Conservation (phyloP, 2,888 invertebrate genomes). For the Scaptomyza tumidula region DNA sequence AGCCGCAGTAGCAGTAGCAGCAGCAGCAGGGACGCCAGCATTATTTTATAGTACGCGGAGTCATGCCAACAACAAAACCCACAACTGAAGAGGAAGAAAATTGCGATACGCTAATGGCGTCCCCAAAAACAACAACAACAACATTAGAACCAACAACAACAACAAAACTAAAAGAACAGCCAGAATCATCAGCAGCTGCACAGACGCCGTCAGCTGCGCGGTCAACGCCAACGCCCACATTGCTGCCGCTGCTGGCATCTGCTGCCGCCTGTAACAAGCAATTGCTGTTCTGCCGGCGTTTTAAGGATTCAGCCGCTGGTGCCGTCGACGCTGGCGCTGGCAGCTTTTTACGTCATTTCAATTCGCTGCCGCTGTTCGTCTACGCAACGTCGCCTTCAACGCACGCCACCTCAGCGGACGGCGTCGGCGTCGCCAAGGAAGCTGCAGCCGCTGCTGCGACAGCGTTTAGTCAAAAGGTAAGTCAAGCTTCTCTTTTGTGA, state of each 20-base stretch:
- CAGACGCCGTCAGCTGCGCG: constrained; percentile 27
- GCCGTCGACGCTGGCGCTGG: constrained; percentile 46
- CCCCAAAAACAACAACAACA: constrained; percentile 42
- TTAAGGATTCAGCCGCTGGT: constrained; percentile 69
- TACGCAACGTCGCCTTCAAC: constrained; percentile 82
- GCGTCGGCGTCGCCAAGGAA: constrained; percentile 80
- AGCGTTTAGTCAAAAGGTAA: constrained; percentile 67
- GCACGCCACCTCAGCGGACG: constrained; percentile 81
- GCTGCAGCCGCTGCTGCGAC: constrained; percentile 68
- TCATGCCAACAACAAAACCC: constrained; percentile 64
- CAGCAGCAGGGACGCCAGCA: constrained; percentile 34
- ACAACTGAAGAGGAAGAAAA: constrained; percentile 49
- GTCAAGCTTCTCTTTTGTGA: constrained; percentile 24
- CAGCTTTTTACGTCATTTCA: constrained; percentile 78
- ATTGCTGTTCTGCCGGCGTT: constrained; percentile 80
- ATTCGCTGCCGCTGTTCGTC: constrained; percentile 80
- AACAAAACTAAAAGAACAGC: constrained; percentile 23
- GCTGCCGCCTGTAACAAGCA: constrained; percentile 72
- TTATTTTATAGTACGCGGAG: constrained; percentile 69
- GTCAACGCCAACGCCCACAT: constrained; percentile 53
- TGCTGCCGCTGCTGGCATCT: constrained; percentile 61
- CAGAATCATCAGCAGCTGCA: constrained; percentile 15
- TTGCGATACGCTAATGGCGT: constrained; percentile 68
- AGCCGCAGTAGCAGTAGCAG: constrained; percentile 32
- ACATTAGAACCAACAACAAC: constrained; percentile 35